Percentiles rank a stretch among this genome's conserved stretches.
These are phyloP conservation scores for Globicephala melas DNA, from an alignment of 2,113 vertebrate species.

Conservation along the genomic window DNA sequence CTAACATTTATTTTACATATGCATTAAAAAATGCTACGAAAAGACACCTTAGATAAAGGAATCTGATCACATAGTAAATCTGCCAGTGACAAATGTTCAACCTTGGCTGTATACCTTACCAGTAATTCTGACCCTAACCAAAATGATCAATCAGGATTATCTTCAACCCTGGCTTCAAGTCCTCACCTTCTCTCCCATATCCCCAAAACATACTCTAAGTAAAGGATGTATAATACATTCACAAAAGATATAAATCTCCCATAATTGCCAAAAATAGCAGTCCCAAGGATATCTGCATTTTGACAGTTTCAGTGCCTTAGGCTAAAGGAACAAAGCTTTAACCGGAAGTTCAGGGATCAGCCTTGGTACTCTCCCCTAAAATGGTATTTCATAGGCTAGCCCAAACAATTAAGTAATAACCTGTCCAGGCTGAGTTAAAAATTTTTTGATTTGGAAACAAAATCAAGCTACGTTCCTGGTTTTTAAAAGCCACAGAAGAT, in stretches of 20 bases:
- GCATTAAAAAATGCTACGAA: constrained; percentile 47
- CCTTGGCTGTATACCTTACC: neutral
- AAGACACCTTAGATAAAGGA: neutral
- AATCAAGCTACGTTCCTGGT: constrained; percentile 1
- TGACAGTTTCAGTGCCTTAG: neutral
- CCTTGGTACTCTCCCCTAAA: neutral
- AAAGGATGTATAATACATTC: neutral
- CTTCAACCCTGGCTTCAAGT: neutral
- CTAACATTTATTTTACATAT: neutral
- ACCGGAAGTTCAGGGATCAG: neutral
- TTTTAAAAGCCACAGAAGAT: constrained; percentile 27
- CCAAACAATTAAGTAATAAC: neutral
- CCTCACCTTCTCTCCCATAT: neutral
- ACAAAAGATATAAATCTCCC: neutral
- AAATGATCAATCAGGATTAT: neutral
- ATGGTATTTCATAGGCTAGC: neutral
- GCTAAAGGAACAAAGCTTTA: constrained; percentile 28
- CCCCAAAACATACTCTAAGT: neutral
- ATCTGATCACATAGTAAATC: constrained; percentile 1
- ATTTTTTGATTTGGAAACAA: constrained; percentile 37
- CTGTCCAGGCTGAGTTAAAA: neutral
- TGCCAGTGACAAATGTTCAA: neutral
- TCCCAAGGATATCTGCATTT: neutral
- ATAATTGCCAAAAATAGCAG: neutral
- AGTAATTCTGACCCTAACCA: constrained; percentile 19